phyloP scores from a whole-genome alignment of 2,888 invertebrate genomes.

The Acanthacorydalis orientalis region DNA sequence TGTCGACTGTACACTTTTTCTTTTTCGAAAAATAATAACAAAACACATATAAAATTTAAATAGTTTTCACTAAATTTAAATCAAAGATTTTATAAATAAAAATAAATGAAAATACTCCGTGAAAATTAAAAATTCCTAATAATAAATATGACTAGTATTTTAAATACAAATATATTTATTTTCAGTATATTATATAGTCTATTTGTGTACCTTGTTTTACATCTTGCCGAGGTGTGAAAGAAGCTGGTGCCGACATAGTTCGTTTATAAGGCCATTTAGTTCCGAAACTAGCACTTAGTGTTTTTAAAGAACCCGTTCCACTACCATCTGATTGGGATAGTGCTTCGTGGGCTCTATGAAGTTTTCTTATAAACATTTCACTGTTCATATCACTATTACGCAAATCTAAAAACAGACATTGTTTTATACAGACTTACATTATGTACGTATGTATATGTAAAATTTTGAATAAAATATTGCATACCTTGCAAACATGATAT shows the following conservation, averaged over 20 bases:
- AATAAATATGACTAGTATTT: neutral
- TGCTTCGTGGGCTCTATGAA: slow-evolving; percentile 79
- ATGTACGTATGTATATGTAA: neutral
- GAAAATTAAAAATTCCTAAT: neutral
- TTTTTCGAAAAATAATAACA: slow-evolving; percentile 32
- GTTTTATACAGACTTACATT: neutral
- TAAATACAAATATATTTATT: neutral
- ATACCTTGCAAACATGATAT: slow-evolving; percentile 66
- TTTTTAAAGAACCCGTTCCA: slow-evolving; percentile 43
- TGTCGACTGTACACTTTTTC: slow-evolving; percentile 81
- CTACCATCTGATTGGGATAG: slow-evolving; percentile 56
- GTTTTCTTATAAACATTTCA: slow-evolving; percentile 70
- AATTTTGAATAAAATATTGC: slow-evolving; percentile 6
- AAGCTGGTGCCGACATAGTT: slow-evolving; percentile 84
- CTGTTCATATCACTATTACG: slow-evolving; percentile 76
- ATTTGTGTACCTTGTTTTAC: slow-evolving; percentile 39
- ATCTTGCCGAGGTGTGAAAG: slow-evolving; percentile 59
- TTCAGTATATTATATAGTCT: neutral
- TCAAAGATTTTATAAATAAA: no score
- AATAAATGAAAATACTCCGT: neutral
- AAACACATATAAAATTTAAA: no score
- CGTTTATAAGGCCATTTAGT: slow-evolving; percentile 91
- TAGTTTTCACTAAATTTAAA: no score
- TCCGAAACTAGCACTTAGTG: slow-evolving; percentile 74
- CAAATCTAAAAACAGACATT: slow-evolving; percentile 43